These are phyloP conservation scores for Chelidonichthys spinosus DNA, from an alignment of 2,797 vertebrate species.

Conservation along the genomic window DNA sequence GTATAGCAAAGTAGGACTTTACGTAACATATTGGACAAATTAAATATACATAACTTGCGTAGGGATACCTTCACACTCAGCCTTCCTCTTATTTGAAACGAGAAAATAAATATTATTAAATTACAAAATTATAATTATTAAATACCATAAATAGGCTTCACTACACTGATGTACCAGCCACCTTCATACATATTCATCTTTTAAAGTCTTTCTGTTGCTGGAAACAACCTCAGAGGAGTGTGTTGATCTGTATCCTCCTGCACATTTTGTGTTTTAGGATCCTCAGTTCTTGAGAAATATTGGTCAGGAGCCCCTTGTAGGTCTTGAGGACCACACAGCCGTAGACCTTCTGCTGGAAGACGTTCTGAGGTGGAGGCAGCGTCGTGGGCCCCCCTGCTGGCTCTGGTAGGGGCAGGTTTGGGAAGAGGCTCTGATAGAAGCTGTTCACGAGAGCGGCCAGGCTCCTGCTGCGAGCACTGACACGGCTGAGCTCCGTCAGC, in stretches of 20 bases:
- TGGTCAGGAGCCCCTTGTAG: slow-evolving; percentile 77
- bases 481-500: slow-evolving; percentile 34
- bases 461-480: slow-evolving; percentile 9
- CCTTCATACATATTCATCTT: slow-evolving; percentile 39
- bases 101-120: slow-evolving; percentile 77
- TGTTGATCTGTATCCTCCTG: slow-evolving; percentile 43
- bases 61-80: not conserved
- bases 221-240: slow-evolving; percentile 34
- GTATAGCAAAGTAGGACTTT: slow-evolving; percentile 33
- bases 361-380: slow-evolving; percentile 78
- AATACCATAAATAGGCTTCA: slow-evolving; percentile 79
- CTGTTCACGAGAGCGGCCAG: slow-evolving; percentile 52
- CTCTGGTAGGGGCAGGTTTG: slow-evolving; percentile 78
- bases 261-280: slow-evolving; percentile 69
- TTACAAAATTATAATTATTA: slow-evolving; percentile 49
- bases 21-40: slow-evolving; percentile 42
- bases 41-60: slow-evolving; percentile 56
- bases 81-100: slow-evolving; percentile 32
- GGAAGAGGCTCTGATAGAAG: slow-evolving; percentile 77
- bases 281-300: slow-evolving; percentile 69
- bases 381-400: slow-evolving; percentile 69
- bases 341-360: slow-evolving; percentile 87
- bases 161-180: slow-evolving; percentile 63
- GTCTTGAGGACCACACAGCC: slow-evolving; percentile 84
- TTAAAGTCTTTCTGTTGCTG: slow-evolving; percentile 49